phyloP scores from a whole-genome alignment of 2,113 vertebrate genomes.

The Leptosomus discolor region DNA sequence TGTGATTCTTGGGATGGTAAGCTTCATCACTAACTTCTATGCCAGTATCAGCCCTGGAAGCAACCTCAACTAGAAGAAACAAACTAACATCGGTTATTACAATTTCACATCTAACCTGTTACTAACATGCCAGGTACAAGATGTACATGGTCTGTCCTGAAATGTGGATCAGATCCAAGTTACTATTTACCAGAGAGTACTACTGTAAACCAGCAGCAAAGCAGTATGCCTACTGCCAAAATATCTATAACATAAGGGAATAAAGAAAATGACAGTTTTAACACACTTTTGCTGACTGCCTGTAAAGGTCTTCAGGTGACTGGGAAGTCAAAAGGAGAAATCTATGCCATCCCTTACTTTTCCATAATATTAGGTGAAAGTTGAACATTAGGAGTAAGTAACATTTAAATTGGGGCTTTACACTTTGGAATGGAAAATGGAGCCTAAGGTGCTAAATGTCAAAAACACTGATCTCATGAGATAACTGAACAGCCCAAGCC shows the following conservation, averaged over 20 bases:
- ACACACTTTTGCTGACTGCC: background rate
- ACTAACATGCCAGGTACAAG: background rate
- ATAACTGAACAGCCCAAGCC: background rate
- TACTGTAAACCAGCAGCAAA: background rate
- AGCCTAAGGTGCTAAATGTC: background rate
- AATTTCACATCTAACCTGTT: background rate
- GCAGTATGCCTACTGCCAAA: background rate
- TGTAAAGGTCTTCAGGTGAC: background rate
- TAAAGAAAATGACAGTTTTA: background rate
- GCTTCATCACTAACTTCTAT: background rate
- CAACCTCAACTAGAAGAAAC: background rate
- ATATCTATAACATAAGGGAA: background rate
- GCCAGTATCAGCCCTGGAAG: background rate
- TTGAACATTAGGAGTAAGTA: background rate
- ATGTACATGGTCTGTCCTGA: background rate
- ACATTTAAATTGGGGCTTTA: background rate
- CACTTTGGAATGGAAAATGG: background rate
- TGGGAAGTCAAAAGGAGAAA: background rate
- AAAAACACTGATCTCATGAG: background rate
- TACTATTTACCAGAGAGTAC: background rate
- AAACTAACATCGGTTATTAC: background rate
- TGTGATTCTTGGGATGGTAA: background rate
- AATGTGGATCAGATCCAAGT: background rate
- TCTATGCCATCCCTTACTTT: background rate
- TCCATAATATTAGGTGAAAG: background rate